Percentiles rank a stretch among this genome's conserved stretches.
Conservation (phyloP, 2,113 vertebrate genomes). For the Zapornia atra region DNA sequence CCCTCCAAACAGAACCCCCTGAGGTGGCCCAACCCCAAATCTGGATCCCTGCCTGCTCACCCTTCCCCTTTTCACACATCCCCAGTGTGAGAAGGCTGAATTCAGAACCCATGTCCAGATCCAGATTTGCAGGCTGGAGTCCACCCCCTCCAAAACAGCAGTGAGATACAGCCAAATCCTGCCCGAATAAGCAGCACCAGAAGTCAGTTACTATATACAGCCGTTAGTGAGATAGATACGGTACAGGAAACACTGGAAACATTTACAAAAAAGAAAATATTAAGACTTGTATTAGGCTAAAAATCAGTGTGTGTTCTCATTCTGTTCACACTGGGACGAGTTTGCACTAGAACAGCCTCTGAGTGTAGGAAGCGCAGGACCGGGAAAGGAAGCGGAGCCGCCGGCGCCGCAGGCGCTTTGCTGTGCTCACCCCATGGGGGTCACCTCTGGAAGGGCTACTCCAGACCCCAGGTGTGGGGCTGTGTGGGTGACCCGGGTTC, state of each 20-base stretch:
- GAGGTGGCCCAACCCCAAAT: constrained; percentile 5
- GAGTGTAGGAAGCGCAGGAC: constrained; percentile 46
- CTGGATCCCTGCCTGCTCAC: not conserved
- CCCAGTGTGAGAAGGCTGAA: not conserved
- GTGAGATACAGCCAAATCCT: constrained; percentile 68
- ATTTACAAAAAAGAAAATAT: constrained; percentile 79
- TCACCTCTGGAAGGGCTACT: too few relatives aligned
- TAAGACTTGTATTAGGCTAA: constrained; percentile 77
- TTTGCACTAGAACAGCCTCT: constrained; percentile 76
- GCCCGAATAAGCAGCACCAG: constrained; percentile 76
- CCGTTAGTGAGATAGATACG: constrained; percentile 80
- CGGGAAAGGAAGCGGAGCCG: not conserved
- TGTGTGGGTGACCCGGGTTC: too few relatives aligned
- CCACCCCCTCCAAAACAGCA: constrained; percentile 5
- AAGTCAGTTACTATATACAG: constrained; percentile 85
- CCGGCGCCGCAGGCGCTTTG: not conserved
- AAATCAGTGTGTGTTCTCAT: constrained; percentile 54
- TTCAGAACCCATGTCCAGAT: not conserved
- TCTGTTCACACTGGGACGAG: constrained; percentile 37
- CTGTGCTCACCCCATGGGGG: too few relatives aligned
- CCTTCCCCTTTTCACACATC: not conserved
- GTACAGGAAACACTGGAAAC: constrained; percentile 87
- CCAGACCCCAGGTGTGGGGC: too few relatives aligned
- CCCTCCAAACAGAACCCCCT: constrained; percentile 12
- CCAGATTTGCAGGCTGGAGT: not conserved